phyloP scores from a whole-genome alignment of 1,140 invertebrate genomes.

The Zaprionus capensis region DNA sequence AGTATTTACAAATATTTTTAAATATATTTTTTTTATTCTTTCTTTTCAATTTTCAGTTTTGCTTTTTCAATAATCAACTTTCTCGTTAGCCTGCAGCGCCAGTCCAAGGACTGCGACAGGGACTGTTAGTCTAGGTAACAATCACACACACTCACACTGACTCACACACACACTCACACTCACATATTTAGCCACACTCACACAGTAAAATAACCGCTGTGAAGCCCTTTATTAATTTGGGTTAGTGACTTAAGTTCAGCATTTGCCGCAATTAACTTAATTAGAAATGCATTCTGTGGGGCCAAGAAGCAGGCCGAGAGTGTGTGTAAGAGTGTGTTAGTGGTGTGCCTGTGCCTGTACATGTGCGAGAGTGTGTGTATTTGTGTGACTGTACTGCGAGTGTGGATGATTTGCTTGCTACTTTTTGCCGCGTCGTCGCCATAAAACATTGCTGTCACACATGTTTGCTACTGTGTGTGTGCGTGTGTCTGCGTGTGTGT shows the following conservation, averaged over 20 bases:
- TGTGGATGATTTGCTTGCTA: slow-evolving; percentile 23
- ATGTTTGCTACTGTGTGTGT: not conserved
- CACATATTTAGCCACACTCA: not conserved
- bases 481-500: not conserved
- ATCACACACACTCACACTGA: slow-evolving; percentile 5
- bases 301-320: slow-evolving; percentile 43
- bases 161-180: not conserved
- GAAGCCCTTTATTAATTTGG: slow-evolving; percentile 75
- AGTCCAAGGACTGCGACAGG: not conserved
- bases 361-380: slow-evolving; percentile 1
- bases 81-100: slow-evolving; percentile 11
- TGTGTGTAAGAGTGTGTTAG: not conserved
- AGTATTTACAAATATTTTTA: not conserved
- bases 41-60: not conserved
- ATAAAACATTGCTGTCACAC: slow-evolving; percentile 46
- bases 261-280: slow-evolving; percentile 83
- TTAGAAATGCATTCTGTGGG: slow-evolving; percentile 78
- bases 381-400: slow-evolving; percentile 18
- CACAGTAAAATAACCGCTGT: slow-evolving; percentile 15
- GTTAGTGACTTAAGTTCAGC: slow-evolving; percentile 82
- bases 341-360: slow-evolving; percentile 17
- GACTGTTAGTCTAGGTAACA: slow-evolving; percentile 6
- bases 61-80: not conserved
- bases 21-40: not conserved
- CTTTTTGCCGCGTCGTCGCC: slow-evolving; percentile 16